These are phyloP conservation scores for Megaptera novaeangliae DNA, from an alignment of 2,113 vertebrate species.

Conservation along the genomic window DNA sequence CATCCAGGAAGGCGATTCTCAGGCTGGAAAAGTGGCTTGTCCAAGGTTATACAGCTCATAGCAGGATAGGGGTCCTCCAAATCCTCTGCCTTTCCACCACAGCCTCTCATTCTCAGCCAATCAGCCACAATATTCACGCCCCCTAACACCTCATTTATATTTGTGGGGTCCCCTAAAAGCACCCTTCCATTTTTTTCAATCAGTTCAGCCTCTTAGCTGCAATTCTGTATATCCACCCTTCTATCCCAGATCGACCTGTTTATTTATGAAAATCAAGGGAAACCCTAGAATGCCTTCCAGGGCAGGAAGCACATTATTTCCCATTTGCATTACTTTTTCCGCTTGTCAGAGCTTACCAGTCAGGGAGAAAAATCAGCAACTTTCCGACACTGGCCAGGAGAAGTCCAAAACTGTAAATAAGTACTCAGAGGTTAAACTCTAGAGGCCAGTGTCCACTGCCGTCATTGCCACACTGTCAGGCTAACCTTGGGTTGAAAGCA, in stretches of 20 bases:
- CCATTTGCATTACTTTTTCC: not conserved
- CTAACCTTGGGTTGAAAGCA: not conserved
- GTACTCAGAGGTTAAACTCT: not conserved
- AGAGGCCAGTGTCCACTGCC: not conserved
- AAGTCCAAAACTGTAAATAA: not conserved
- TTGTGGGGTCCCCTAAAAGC: not conserved
- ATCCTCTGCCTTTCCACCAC: not conserved
- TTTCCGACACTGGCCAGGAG: not conserved
- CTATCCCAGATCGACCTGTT: not conserved
- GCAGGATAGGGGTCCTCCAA: not conserved
- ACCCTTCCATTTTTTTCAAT: not conserved
- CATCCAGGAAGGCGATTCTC: not conserved
- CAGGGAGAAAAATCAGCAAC: not conserved
- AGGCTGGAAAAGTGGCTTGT: not conserved
- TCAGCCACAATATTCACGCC: not conserved
- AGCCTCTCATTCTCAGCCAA: not conserved
- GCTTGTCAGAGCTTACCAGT: not conserved
- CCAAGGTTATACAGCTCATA: not conserved
- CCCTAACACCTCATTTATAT: not conserved
- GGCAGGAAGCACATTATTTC: conserved; percentile 25
- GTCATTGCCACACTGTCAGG: not conserved
- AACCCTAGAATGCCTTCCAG: not conserved
- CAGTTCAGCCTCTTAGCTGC: not conserved
- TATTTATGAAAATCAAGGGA: conserved; percentile 39
- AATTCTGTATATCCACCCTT: conserved; percentile 5